Evolutionary conservation across 2,888 invertebrate genomes (phyloP).

Genomic region (Xanthia togata): DNA sequence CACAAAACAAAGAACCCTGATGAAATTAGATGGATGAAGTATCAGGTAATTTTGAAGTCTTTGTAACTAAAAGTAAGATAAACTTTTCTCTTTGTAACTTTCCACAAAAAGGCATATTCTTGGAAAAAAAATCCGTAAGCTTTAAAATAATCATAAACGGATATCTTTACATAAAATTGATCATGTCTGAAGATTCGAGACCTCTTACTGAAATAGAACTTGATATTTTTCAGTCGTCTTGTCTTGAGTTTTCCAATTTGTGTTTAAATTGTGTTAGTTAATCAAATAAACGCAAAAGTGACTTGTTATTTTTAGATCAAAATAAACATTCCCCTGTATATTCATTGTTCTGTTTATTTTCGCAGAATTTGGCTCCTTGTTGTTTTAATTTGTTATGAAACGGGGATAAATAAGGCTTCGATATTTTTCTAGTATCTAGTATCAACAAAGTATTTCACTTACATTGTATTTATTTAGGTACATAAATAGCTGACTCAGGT

Average conservation of each 20-base stretch:
- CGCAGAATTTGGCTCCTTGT: not conserved
- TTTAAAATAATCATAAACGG: conserved; percentile 3
- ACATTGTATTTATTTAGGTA: not conserved
- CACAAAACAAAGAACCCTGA: not conserved
- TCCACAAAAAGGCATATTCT: not conserved
- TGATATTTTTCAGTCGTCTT: conserved; percentile 13
- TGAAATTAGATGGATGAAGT: conserved; percentile 7
- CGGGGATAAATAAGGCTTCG: too few relatives aligned
- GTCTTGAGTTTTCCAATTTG: conserved; percentile 22
- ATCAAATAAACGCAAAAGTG: conserved; percentile 9
- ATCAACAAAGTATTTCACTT: not conserved
- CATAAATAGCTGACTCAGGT: not conserved
- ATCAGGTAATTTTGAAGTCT: not conserved
- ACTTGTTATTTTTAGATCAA: conserved; percentile 17
- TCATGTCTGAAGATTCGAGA: conserved; percentile 26
- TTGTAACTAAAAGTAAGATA: not conserved
- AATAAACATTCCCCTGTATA: conserved; percentile 6
- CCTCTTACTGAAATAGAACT: conserved; percentile 32
- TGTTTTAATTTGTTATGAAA: not conserved
- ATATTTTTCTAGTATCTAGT: not conserved
- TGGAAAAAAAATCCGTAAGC: not conserved
- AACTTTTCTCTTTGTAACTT: conserved; percentile 12
- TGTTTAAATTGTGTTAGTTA: conserved; percentile 14
- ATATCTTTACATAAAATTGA: conserved; percentile 39
- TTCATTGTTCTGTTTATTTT: conserved; percentile 8